Evolutionary conservation across 1,140 invertebrate species (phyloP).

Genomic region (Euura lappo): DNA sequence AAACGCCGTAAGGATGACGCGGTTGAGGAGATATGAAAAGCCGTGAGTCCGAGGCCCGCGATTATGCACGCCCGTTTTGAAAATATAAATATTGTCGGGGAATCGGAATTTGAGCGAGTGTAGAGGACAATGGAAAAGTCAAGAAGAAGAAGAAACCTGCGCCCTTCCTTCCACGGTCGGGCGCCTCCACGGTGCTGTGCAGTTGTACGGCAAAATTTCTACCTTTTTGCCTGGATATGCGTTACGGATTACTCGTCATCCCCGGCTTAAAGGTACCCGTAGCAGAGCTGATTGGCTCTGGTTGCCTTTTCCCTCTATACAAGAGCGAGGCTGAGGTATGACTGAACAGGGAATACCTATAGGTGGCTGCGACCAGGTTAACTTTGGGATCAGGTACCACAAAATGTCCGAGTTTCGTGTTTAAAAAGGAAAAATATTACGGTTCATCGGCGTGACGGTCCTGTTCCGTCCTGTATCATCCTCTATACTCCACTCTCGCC

Average conservation of each 20-base stretch:
- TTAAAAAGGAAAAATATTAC: slow-evolving; percentile 1
- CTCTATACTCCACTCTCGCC: background rate
- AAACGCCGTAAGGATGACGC: too few species aligned
- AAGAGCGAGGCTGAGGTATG: background rate
- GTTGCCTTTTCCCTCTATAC: background rate
- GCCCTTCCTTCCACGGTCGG: background rate
- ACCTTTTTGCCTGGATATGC: background rate
- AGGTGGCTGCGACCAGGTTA: background rate
- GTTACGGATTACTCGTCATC: slow-evolving; percentile 6
- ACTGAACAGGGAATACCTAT: background rate
- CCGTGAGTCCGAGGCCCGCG: background rate
- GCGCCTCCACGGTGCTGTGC: background rate
- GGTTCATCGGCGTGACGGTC: background rate
- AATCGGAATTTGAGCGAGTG: background rate
- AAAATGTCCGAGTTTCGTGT: background rate
- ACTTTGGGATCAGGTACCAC: background rate
- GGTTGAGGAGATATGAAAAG: background rate
- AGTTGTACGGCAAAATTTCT: background rate
- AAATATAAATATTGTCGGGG: background rate
- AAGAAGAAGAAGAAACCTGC: background rate
- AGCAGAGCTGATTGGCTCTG: slow-evolving; percentile 1
- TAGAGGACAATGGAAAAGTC: background rate
- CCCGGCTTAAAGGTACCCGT: slow-evolving; percentile 2
- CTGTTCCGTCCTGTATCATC: background rate
- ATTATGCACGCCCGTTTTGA: background rate